phyloP scores from a whole-genome alignment of 2,797 vertebrate species.

The Alauda arvensis region DNA sequence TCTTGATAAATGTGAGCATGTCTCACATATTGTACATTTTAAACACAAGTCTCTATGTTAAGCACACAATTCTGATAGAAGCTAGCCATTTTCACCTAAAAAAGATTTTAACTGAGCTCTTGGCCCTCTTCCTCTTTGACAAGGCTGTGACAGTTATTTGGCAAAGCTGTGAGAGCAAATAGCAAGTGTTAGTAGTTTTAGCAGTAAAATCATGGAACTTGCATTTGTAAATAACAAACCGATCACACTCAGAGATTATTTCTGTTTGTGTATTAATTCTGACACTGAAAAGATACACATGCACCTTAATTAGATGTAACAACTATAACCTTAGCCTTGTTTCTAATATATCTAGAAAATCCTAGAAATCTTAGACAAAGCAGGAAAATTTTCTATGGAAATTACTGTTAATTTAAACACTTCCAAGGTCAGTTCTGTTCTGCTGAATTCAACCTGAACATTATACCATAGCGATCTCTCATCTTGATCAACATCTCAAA shows the following conservation, averaged over 20 bases:
- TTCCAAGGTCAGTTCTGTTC: not conserved
- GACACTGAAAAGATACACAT: not conserved
- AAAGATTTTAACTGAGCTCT: not conserved
- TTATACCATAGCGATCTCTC: not conserved
- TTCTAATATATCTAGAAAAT: not conserved
- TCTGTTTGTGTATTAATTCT: not conserved
- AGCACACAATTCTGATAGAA: not conserved
- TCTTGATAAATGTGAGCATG: not conserved
- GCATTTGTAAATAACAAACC: not conserved
- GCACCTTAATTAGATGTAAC: not conserved
- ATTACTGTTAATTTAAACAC: not conserved
- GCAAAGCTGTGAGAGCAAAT: not conserved
- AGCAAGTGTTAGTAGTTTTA: not conserved
- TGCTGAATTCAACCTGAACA: not conserved
- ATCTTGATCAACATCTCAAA: not conserved
- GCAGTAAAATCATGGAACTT: not conserved
- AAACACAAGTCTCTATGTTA: not conserved
- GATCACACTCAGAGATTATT: not conserved
- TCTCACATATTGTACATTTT: not conserved
- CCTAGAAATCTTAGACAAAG: not conserved
- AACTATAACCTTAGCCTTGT: not conserved
- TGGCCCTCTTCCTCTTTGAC: not conserved
- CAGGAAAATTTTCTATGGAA: not conserved
- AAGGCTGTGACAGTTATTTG: not conserved
- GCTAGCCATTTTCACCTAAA: not conserved